These are phyloP conservation scores for Leptoteleia sp. DNA, from an alignment of 1,140 invertebrate genomes.

Conservation along the genomic window DNA sequence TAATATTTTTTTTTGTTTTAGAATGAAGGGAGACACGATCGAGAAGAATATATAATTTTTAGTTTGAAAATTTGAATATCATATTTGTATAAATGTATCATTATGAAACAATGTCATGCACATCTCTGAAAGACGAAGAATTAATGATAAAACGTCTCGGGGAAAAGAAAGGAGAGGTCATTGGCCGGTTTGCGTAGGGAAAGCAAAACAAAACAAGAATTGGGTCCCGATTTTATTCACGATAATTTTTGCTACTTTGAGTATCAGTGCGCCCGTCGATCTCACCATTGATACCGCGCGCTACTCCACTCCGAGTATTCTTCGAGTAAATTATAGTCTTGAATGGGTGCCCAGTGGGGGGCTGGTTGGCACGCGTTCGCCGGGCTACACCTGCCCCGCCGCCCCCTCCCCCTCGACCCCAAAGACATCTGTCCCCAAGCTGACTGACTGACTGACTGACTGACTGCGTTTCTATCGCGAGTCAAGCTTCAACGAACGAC, in stretches of 20 bases:
- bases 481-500: slow-evolving; percentile 73
- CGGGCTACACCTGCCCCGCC: slow-evolving; percentile 73
- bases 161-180: too few relatives aligned
- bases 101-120: too few relatives aligned
- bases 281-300: slow-evolving; percentile 53
- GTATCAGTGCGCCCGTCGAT: slow-evolving; percentile 50
- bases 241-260: slow-evolving; percentile 40
- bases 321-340: slow-evolving; percentile 83
- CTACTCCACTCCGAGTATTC: slow-evolving; percentile 73
- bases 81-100: too few relatives aligned
- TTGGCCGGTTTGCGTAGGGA: too few relatives aligned
- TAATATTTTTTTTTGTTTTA: too few relatives aligned
- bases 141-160: too few relatives aligned
- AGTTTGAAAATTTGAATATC: too few relatives aligned
- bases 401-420: slow-evolving; percentile 62
- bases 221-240: slow-evolving; percentile 7
- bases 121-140: too few relatives aligned
- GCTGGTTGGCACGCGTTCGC: slow-evolving; percentile 80
- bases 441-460: slow-evolving; percentile 62
- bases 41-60: too few relatives aligned
- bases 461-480: slow-evolving; percentile 67
- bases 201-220: background rate
- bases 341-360: slow-evolving; percentile 79
- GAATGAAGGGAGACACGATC: too few relatives aligned
- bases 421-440: slow-evolving; percentile 79